A percentile compares a stretch with the other conserved stretches of the same genome.
Evolutionary conservation across 2,888 invertebrate species (phyloP).

Genomic region (Piscicola geometra): DNA sequence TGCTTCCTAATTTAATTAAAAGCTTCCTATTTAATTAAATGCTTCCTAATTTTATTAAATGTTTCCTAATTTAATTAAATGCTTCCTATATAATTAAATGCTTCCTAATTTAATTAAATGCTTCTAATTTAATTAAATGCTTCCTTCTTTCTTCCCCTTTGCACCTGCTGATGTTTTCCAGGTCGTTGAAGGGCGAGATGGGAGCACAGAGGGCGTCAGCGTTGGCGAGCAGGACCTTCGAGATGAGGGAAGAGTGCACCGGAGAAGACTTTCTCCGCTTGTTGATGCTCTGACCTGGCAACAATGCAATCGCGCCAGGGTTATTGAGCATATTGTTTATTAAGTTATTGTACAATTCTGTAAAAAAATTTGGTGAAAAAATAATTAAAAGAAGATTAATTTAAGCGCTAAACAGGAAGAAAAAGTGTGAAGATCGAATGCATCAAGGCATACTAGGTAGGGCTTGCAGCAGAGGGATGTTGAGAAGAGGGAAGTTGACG

Average conservation of each 20-base stretch:
- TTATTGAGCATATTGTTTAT: no score
- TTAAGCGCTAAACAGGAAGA: background rate
- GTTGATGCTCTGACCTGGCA: slow-evolving; percentile 10
- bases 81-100: no score
- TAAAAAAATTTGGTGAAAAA: background rate
- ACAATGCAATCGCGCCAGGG: no score
- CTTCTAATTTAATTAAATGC: no score
- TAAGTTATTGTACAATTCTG: no score
- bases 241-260: slow-evolving; percentile 69
- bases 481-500: slow-evolving; percentile 29
- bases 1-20: no score
- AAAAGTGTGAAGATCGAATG: no score
- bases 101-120: no score
- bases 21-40: no score
- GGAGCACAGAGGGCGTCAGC: slow-evolving; percentile 93
- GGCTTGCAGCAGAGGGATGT: slow-evolving; percentile 28
- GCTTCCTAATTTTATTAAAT: no score
- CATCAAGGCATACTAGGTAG: slow-evolving; percentile 27
- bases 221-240: slow-evolving; percentile 88
- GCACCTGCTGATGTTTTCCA: slow-evolving; percentile 40
- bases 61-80: no score
- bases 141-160: slow-evolving; percentile 13
- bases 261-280: slow-evolving; percentile 26
- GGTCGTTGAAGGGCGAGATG: slow-evolving; percentile 86
- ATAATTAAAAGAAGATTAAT: background rate